Base-by-base conservation (phyloP, 1,140 invertebrate species). In the Hyles vespertilio region DNA sequence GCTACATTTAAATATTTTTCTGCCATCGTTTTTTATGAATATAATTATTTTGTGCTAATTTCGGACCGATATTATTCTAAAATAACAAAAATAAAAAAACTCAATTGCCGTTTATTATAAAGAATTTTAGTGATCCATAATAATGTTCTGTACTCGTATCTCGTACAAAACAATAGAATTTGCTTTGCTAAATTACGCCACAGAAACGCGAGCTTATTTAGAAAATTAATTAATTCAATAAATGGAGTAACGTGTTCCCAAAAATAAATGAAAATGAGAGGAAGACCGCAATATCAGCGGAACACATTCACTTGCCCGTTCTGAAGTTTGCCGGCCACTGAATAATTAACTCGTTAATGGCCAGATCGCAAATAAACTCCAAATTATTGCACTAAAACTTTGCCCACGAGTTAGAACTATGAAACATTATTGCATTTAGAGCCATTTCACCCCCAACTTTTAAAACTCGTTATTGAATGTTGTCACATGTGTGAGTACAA, bases 281-380 rank as follows among this genome's bases (percentile, higher is more conserved):
- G 65, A 63, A 63, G 59, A 65, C 52, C 51, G 55, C 61, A 67
- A 51, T 80, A 79, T 79, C 71, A 70, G 70, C 59, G 61, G 57
- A 22, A 58, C 65, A 72, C 73, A 78, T 53, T 51, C 58, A 61
- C 61, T 54, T 54, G 56, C 60, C 59, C 61, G 51, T 64, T 44
- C 66, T 58, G 64, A 65, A 74, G 73, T 74, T 70, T 56, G 63
- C 65, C 50, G 61, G 59, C 61, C 65, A 69, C 72, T 84, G 77
- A 84, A 85, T 87, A 85, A 87, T 87, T 87, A 84, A 84, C 81
- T 69, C 69, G 59, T 71, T 87, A 87, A 87, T 83, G 77, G 81
- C 77, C 76, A 75, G 67, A 75, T 76, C 69, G 73, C 82, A 84
- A 85, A 85, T 85, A 87, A 87, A 85, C 70, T 82, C 74, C 65